Evolutionary conservation across 2,113 vertebrate species (phyloP).

Genomic region (Alaudala cheleensis): DNA sequence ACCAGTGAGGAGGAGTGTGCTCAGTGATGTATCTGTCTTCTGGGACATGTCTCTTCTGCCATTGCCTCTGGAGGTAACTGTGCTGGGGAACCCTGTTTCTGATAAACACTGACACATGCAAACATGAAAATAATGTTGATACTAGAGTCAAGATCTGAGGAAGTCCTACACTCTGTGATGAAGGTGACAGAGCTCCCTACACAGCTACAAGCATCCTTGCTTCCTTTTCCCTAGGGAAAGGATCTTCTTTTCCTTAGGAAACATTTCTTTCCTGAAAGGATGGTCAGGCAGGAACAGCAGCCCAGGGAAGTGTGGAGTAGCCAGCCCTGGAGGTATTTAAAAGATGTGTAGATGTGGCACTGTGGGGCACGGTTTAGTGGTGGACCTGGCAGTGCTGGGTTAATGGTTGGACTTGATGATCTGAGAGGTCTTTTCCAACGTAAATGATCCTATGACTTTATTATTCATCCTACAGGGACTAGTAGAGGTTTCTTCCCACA

Average conservation of each 20-base stretch:
- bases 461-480: background rate
- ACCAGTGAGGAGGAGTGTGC: background rate
- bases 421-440: background rate
- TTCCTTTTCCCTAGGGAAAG: background rate
- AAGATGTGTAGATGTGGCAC: background rate
- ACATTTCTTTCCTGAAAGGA: background rate
- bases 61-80: background rate
- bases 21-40: background rate
- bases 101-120: background rate
- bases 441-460: background rate
- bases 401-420: background rate
- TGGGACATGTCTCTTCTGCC: background rate
- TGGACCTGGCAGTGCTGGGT: background rate
- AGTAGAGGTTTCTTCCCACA: background rate
- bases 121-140: background rate
- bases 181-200: background rate
- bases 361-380: background rate
- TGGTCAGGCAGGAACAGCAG: background rate
- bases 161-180: background rate
- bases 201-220: background rate
- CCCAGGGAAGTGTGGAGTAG: background rate
- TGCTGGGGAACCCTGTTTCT: background rate
- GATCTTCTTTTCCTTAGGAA: background rate
- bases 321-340: background rate
- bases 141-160: background rate